Evolutionary conservation across 2,888 invertebrate species (phyloP), one percentile per base, ranked within the genome.

Genomic region (Macaria liturata): DNA sequence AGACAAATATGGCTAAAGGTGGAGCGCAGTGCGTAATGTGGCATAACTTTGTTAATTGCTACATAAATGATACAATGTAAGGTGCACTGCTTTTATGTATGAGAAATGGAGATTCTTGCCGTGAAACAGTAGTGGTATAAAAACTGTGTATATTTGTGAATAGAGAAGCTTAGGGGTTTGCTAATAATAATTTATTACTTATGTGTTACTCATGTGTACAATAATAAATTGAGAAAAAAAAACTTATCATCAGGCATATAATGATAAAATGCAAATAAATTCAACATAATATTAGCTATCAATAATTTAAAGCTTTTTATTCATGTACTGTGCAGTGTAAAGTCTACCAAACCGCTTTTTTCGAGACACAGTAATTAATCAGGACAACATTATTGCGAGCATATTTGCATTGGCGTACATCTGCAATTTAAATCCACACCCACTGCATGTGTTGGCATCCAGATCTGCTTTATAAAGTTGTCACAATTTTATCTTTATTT

Each of bases 391-490:
- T 6, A 57, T 61, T 54, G 54, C 56, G 49, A 46, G 8, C 7
- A 40, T 40, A 34, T 34, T 34, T 59, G 51, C 59, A 54, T 45
- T n/a, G n/a, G n/a, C n/a, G n/a, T n/a, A n/a, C 46, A 59, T 59
- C 46, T 59, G 50, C 59, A 59, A 50, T 54, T 49, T 50, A 54
- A 37, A 59, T 50, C 4, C 9, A n/a, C 57, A 50, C 60, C 57
- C 50, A 56, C 60, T n/a, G 37, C 34, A 46, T n/a, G 44, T 48
- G 54, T 51, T 46, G 9, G 57, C 52, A 44, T 39, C 20, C 42
- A 7, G 30, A 9, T 32, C 9, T 42, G 4, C 30, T 57, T 43
- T 42, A 46, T 54, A 57, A 50, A 47, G n/a, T 37, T 47, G 48
- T 48, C 52, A 45, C 32, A 52, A 40, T 37, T 43, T 39, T 56